A percentile compares a stretch with the other conserved stretches of the same genome.
These are phyloP conservation scores for Bimastos eiseni DNA, from an alignment of 2,888 invertebrate species.

Conservation along the genomic window DNA sequence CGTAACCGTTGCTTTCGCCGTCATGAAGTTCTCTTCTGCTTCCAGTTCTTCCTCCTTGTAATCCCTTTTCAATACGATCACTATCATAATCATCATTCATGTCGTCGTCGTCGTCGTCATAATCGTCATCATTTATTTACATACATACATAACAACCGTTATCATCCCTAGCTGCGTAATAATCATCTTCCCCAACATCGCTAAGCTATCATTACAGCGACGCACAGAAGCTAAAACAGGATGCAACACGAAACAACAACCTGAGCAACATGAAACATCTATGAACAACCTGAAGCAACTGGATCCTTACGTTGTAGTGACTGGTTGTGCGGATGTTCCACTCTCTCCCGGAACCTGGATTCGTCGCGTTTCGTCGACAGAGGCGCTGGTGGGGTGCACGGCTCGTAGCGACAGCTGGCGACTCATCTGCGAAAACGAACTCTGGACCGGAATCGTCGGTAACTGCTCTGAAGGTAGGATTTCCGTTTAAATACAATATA, in stretches of 20 bases:
- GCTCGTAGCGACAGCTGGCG: neutral
- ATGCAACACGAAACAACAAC: no score
- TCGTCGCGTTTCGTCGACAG: neutral
- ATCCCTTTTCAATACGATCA: no score
- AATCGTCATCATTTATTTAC: neutral
- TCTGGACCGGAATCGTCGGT: neutral
- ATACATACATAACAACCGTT: neutral
- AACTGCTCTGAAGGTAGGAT: neutral
- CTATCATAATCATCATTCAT: no score
- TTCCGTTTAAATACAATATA: neutral
- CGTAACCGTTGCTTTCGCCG: neutral
- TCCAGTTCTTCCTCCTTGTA: no score
- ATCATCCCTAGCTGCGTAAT: neutral
- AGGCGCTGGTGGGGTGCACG: conserved; percentile 15
- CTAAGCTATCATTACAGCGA: neutral
- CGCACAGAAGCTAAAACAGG: no score
- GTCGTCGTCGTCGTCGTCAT: neutral
- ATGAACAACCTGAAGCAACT: neutral
- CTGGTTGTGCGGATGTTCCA: conserved; percentile 3
- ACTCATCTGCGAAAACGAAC: neutral
- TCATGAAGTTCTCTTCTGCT: neutral
- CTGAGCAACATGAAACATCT: neutral
- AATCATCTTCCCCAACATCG: neutral
- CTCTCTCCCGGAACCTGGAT: conserved; percentile 13
- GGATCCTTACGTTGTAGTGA: conserved; percentile 14